These are phyloP conservation scores for Dendrophyllia cribrosa DNA, from an alignment of 64 coral and sea anemone species.

Conservation along the genomic window DNA sequence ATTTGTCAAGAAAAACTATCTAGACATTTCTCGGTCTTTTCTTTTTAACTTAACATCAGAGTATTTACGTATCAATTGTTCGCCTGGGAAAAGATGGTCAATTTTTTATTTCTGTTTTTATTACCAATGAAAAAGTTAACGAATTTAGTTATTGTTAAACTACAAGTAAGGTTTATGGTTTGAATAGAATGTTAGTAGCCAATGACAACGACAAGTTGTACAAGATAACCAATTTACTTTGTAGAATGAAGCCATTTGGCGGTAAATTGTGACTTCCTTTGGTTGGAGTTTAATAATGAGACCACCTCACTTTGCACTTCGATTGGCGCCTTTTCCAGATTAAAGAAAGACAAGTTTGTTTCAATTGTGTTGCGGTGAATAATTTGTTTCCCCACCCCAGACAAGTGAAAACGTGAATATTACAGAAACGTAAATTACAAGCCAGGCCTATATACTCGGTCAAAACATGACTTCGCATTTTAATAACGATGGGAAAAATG, in stretches of 20 bases:
- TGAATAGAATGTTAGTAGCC: slow-evolving; percentile 4
- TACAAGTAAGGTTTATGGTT: neutral
- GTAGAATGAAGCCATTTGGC: neutral
- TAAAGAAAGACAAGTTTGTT: neutral
- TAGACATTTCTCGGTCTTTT: neutral
- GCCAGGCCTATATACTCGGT: neutral
- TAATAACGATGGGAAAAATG: neutral
- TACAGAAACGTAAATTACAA: neutral
- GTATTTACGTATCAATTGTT: neutral
- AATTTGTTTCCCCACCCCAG: neutral
- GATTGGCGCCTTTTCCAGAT: neutral
- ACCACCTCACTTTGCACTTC: neutral
- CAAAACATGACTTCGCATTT: neutral
- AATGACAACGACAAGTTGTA: neutral
- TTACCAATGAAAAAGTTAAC: slow-evolving; percentile 1
- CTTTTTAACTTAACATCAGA: neutral
- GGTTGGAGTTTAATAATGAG: neutral
- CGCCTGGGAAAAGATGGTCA: neutral
- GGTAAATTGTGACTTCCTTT: slow-evolving; percentile 8
- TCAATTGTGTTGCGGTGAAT: neutral
- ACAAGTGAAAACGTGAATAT: neutral
- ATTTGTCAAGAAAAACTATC: neutral
- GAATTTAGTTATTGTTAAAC: slow-evolving; percentile 3
- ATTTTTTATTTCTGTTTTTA: neutral
- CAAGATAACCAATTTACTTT: neutral